Evolutionary conservation across 2,888 invertebrate genomes (phyloP).

Genomic region (Allophyes oxyacanthae): DNA sequence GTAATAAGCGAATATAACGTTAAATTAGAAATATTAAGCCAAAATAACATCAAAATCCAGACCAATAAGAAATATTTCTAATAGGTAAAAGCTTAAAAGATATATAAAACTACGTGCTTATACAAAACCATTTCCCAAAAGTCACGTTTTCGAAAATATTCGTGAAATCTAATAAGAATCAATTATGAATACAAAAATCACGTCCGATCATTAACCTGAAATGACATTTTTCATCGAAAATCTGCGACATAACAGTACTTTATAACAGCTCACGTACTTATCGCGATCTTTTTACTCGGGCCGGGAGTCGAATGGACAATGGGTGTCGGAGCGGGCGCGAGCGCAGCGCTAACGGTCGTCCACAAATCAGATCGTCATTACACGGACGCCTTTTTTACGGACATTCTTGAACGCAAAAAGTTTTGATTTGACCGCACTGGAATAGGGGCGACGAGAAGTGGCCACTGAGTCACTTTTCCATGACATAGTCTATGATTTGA

Average conservation of each 20-base stretch:
- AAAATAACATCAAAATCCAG: too few relatives aligned
- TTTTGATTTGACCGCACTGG: conserved; percentile 66
- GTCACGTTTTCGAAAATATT: conserved; percentile 19
- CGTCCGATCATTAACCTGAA: conserved; percentile 52
- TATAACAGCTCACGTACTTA: conserved; percentile 68
- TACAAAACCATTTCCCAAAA: background rate
- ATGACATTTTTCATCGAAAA: conserved; percentile 53
- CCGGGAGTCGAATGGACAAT: conserved; percentile 72
- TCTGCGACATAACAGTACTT: conserved; percentile 40
- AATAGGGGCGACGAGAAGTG: conserved; percentile 50
- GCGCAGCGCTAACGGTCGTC: conserved; percentile 72
- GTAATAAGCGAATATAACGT: too few relatives aligned
- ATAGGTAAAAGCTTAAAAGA: too few relatives aligned
- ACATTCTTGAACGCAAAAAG: conserved; percentile 74
- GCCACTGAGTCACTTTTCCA: conserved; percentile 1
- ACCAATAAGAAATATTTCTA: too few relatives aligned
- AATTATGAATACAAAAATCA: conserved; percentile 47
- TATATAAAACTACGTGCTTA: conserved; percentile 22
- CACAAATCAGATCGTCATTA: conserved; percentile 77
- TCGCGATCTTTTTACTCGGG: conserved; percentile 62
- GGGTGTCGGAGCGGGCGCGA: conserved; percentile 62
- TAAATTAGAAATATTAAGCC: too few relatives aligned
- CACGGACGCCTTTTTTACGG: conserved; percentile 72
- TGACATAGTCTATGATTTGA: too few relatives aligned
- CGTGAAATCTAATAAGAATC: conserved; percentile 22